These are phyloP conservation scores for Stenolophus ochropezus DNA, from an alignment of 2,888 invertebrate species.

Conservation along the genomic window DNA sequence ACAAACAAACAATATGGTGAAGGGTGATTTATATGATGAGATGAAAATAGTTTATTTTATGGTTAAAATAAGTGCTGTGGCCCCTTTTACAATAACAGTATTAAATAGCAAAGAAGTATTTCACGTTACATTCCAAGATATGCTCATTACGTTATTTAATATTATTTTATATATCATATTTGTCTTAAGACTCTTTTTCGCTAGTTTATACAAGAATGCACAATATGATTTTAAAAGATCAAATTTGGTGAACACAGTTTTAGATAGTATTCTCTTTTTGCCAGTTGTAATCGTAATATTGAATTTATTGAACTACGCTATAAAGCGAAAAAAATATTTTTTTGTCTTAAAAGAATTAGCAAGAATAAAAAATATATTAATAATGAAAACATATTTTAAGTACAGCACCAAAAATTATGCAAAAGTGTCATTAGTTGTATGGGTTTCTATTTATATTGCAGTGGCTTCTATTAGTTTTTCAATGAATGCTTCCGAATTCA, in stretches of 20 bases:
- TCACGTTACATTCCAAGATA: background rate
- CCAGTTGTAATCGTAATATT: background rate
- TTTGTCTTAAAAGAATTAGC: background rate
- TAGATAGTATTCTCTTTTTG: background rate
- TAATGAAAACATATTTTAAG: background rate
- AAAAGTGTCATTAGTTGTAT: background rate
- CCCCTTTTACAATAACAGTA: background rate
- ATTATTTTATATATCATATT: background rate
- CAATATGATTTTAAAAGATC: conserved; percentile 3
- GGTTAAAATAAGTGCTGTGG: background rate
- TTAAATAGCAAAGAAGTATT: background rate
- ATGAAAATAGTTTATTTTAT: background rate
- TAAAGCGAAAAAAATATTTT: background rate
- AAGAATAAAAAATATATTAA: background rate
- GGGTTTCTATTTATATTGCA: background rate
- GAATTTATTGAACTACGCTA: background rate
- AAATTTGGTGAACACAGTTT: background rate
- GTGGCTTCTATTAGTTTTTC: background rate
- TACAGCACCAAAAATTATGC: background rate
- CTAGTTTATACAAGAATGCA: background rate
- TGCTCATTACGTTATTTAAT: background rate
- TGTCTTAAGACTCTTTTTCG: background rate
- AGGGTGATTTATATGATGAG: background rate
- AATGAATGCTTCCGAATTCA: background rate
- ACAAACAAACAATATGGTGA: background rate